These are phyloP conservation scores for Ictalurus furcatus DNA, from an alignment of 2,113 vertebrate species.

Conservation along the genomic window DNA sequence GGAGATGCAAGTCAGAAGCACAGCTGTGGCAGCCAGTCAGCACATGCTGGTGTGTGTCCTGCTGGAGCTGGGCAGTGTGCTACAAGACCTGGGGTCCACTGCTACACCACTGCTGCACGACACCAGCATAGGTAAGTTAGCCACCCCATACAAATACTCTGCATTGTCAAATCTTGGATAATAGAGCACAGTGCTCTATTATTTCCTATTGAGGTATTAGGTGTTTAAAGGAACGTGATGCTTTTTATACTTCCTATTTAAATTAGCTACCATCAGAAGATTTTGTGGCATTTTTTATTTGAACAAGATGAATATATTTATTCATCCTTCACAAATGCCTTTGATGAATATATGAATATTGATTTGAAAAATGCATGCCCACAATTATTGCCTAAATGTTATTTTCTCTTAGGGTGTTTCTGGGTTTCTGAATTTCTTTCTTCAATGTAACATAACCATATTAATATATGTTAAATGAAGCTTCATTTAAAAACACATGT, in stretches of 20 bases:
- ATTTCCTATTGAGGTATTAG: not conserved
- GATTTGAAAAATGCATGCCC: no score
- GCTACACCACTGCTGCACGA: slow-evolving; percentile 85
- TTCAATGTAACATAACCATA: not conserved
- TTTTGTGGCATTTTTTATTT: not conserved
- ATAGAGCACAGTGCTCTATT: not conserved
- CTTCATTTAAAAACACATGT: no score
- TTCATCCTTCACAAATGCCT: no score
- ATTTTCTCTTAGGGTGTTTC: not conserved
- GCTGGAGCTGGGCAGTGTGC: slow-evolving; percentile 86
- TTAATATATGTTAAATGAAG: no score
- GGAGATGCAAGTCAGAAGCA: slow-evolving; percentile 73
- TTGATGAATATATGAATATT: no score
- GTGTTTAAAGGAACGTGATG: not conserved
- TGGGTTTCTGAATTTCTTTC: not conserved
- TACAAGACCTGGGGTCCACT: slow-evolving; percentile 80
- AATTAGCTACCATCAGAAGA: not conserved
- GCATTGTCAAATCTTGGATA: not conserved
- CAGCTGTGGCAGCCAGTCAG: slow-evolving; percentile 77
- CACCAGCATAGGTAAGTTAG: slow-evolving; percentile 77
- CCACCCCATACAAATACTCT: not conserved
- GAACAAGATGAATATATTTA: not conserved
- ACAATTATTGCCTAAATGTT: not conserved
- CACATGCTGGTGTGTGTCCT: slow-evolving; percentile 85
- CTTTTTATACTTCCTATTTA: not conserved